Conservation (phyloP, 2,113 vertebrate genomes). For the Ophthalmolycus amberensis region DNA sequence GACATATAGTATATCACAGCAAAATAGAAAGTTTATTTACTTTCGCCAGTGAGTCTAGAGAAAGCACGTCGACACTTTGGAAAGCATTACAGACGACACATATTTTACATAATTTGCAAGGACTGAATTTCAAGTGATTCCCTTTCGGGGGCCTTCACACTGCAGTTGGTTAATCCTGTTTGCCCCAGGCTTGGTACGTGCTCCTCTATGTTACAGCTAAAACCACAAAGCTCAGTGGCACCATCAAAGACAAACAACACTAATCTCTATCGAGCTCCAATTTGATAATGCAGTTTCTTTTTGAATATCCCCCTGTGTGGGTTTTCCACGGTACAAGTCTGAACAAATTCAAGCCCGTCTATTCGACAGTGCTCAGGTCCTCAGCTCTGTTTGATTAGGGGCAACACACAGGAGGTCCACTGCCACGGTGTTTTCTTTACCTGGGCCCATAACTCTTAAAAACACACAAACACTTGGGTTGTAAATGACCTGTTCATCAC, state of each 20-base stretch:
- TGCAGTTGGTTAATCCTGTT: constrained; percentile 1
- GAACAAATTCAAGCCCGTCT: constrained; percentile 64
- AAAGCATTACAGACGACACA: constrained; percentile 23
- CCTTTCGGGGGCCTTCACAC: not conserved
- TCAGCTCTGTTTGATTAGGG: constrained; percentile 79
- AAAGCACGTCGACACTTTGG: constrained; percentile 26
- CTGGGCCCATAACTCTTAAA: constrained; percentile 82
- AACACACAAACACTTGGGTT: constrained; percentile 85
- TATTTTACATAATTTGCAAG: constrained; percentile 15
- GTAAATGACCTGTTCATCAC: constrained; percentile 85
- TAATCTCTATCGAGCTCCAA: constrained; percentile 41
- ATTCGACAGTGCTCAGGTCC: constrained; percentile 68
- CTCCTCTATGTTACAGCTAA: constrained; percentile 2
- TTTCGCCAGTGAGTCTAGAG: constrained; percentile 9
- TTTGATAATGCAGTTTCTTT: constrained; percentile 60
- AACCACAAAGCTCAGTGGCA: constrained; percentile 22
- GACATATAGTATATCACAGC: not conserved
- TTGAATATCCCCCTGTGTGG: constrained; percentile 65
- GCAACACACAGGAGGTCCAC: constrained; percentile 79
- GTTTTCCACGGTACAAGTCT: constrained; percentile 65
- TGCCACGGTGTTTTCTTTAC: constrained; percentile 79
- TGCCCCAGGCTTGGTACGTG: not conserved
- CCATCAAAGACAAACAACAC: constrained; percentile 55
- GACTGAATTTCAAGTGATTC: constrained; percentile 9
- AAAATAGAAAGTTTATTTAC: not conserved